Conservation (phyloP, 2,797 vertebrate genomes). For the Amblyopsis hoosieri region DNA sequence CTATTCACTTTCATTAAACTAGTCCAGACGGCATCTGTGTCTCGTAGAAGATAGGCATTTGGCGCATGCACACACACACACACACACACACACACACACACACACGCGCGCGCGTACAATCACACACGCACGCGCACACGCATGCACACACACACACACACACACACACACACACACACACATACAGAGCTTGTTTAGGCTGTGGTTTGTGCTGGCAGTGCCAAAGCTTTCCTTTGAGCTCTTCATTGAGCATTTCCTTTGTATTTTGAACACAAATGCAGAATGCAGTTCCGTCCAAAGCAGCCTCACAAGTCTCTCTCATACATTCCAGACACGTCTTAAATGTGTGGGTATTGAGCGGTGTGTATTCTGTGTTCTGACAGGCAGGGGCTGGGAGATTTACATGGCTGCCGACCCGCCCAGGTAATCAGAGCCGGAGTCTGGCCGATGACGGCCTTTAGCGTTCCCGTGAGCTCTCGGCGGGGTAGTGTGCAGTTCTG, state of each 20-base stretch:
- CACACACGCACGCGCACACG: slow-evolving; percentile 1
- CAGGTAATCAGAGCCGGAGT: slow-evolving; percentile 42
- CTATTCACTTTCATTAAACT: slow-evolving; percentile 73
- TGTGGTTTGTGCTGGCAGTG: slow-evolving; percentile 58
- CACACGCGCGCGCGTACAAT: background rate
- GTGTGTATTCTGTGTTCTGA: slow-evolving; percentile 31
- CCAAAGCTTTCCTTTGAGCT: slow-evolving; percentile 33
- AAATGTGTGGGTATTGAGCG: slow-evolving; percentile 42
- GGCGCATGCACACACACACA: slow-evolving; percentile 13
- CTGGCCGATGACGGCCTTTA: slow-evolving; percentile 45
- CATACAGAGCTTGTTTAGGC: slow-evolving; percentile 24
- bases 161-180: slow-evolving; percentile 2
- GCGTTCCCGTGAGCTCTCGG: slow-evolving; percentile 57
- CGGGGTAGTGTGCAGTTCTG: slow-evolving; percentile 20
- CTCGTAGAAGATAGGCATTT: slow-evolving; percentile 58
- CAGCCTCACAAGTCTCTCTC: no score
- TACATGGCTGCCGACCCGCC: slow-evolving; percentile 28
- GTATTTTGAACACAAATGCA: slow-evolving; percentile 30
- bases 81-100: background rate
- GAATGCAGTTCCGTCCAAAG: background rate
- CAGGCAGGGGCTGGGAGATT: slow-evolving; percentile 24
- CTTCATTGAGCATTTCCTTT: slow-evolving; percentile 40
- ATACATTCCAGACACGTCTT: slow-evolving; percentile 2
- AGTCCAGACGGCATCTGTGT: slow-evolving; percentile 68
- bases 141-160: slow-evolving; percentile 6